These are phyloP conservation scores for Tuberolachnus salignus DNA, from an alignment of 2,888 invertebrate genomes.

Conservation along the genomic window DNA sequence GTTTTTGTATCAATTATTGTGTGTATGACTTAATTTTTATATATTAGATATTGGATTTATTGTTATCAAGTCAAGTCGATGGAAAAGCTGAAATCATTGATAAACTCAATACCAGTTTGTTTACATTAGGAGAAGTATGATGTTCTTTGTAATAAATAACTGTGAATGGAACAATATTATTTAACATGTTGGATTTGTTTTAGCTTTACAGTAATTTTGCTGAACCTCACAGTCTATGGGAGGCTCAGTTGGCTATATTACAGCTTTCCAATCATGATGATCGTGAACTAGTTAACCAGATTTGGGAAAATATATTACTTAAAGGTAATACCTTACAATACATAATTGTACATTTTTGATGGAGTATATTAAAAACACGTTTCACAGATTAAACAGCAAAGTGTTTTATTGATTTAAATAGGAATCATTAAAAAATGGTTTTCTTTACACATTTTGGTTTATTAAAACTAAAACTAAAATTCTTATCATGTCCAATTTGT, in stretches of 20 bases:
- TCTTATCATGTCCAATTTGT: too few relatives aligned
- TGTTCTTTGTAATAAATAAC: slow-evolving; percentile 53
- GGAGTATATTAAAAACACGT: too few relatives aligned
- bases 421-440: too few relatives aligned
- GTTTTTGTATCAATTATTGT: neutral
- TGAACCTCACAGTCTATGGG: slow-evolving; percentile 86
- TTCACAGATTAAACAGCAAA: too few relatives aligned
- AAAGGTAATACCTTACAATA: slow-evolving; percentile 61
- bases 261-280: slow-evolving; percentile 94
- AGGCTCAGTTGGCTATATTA: slow-evolving; percentile 92
- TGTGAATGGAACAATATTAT: slow-evolving; percentile 8
- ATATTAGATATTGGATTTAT: slow-evolving; percentile 52
- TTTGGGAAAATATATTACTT: slow-evolving; percentile 86
- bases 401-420: too few relatives aligned
- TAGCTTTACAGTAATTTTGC: slow-evolving; percentile 90
- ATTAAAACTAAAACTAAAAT: too few relatives aligned
- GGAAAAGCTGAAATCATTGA: slow-evolving; percentile 67
- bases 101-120: slow-evolving; percentile 79
- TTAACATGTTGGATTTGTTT: slow-evolving; percentile 57
- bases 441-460: too few relatives aligned
- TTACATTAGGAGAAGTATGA: slow-evolving; percentile 80
- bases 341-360: too few relatives aligned
- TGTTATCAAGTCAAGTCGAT: slow-evolving; percentile 32
- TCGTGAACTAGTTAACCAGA: slow-evolving; percentile 81
- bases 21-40: slow-evolving; percentile 2